A percentile compares a stretch with the other conserved stretches of the same genome.
phyloP scores from a whole-genome alignment of 2,888 invertebrate genomes.

The Pristionchus mayeri region DNA sequence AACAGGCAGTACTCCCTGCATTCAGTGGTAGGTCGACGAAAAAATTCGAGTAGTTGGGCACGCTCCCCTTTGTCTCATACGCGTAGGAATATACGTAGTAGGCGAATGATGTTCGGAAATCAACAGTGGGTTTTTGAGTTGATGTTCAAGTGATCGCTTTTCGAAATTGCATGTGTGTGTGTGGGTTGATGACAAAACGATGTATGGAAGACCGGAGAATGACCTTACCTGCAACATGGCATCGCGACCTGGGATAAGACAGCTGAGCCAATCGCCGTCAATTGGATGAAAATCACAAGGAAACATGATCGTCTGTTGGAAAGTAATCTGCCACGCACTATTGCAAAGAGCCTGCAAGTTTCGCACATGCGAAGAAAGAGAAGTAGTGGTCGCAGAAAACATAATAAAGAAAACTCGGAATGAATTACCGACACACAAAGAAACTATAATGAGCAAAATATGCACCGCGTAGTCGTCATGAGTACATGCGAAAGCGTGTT shows the following conservation, averaged over 20 bases:
- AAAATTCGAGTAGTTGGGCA: conserved; percentile 60
- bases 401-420: no score
- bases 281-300: conserved; percentile 52
- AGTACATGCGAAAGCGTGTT: conserved; percentile 59
- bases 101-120: no score
- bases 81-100: conserved; percentile 57
- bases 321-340: conserved; percentile 56
- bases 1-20: conserved; percentile 52
- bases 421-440: no score
- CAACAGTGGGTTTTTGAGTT: no score
- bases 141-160: no score
- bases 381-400: no score
- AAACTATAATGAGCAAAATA: no score
- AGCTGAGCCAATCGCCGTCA: conserved; percentile 51
- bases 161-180: no score
- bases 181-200: no score
- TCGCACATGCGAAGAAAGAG: no score
- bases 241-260: conserved; percentile 56
- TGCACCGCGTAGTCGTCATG: conserved; percentile 53
- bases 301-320: conserved; percentile 48
- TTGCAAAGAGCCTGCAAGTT: conserved; percentile 54
- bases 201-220: no score
- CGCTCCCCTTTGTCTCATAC: conserved; percentile 51
- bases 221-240: conserved; percentile 60
- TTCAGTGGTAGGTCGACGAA: conserved; percentile 61